phyloP scores from a whole-genome alignment of 1,140 invertebrate genomes.

The Belonocnema kinseyi region DNA sequence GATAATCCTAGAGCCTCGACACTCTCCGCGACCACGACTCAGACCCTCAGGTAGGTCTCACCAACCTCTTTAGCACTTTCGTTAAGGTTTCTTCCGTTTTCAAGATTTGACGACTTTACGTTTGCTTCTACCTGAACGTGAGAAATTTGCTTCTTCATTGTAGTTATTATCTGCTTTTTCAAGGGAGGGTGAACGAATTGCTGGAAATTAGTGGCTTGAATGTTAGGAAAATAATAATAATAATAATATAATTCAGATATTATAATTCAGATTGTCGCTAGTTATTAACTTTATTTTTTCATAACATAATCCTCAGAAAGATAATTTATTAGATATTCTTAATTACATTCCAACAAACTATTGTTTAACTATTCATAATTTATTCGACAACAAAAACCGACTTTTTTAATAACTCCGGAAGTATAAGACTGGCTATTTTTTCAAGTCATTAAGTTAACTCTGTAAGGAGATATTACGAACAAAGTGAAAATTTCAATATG shows the following conservation, averaged over 20 bases:
- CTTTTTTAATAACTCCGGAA: too few species aligned
- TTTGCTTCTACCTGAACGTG: neutral
- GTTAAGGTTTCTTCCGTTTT: slow-evolving; percentile 32
- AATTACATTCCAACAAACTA: too few species aligned
- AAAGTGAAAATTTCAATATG: too few species aligned
- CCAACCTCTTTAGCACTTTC: slow-evolving; percentile 37
- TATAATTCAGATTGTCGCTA: neutral
- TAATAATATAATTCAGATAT: too few species aligned
- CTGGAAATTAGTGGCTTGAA: neutral
- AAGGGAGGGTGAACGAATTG: neutral
- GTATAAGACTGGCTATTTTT: too few species aligned
- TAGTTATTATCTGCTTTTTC: neutral
- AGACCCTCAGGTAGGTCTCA: slow-evolving; percentile 71
- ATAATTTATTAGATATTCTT: too few species aligned
- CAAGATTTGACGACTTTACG: slow-evolving; percentile 5
- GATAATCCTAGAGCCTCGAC: slow-evolving; percentile 70
- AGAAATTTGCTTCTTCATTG: neutral
- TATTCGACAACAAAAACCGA: too few species aligned
- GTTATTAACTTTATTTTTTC: neutral
- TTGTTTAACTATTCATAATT: too few species aligned
- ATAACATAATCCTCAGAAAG: too few species aligned
- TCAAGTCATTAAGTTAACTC: too few species aligned
- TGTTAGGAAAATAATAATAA: neutral
- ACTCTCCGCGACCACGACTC: slow-evolving; percentile 65
- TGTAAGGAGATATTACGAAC: too few species aligned